A percentile compares a stretch with the other conserved stretches of the same genome.
phyloP scores from a whole-genome alignment of 2,797 vertebrate species.

The Chaetodon trifasciatus region DNA sequence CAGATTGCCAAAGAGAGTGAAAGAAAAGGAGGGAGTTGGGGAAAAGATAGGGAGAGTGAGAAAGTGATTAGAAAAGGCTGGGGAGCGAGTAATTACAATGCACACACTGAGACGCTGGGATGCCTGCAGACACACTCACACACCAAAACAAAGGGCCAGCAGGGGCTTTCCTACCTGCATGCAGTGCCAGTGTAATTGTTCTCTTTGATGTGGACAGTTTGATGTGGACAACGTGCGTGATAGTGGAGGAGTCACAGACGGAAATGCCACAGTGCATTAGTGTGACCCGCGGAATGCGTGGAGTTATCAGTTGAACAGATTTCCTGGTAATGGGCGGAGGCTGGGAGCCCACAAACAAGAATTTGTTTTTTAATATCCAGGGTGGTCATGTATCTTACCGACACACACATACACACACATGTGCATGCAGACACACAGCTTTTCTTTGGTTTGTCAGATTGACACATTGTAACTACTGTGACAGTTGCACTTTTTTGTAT shows the following conservation, averaged over 20 bases:
- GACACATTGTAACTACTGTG: neutral
- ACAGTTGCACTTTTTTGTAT: neutral
- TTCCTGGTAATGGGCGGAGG: constrained; percentile 51
- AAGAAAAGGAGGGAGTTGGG: constrained; percentile 48
- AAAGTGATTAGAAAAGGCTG: constrained; percentile 38
- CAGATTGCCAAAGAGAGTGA: constrained; percentile 71
- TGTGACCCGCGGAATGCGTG: constrained; percentile 53
- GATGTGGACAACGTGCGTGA: constrained; percentile 30
- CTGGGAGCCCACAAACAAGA: constrained; percentile 44
- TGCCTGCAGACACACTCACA: neutral
- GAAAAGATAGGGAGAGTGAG: constrained; percentile 55
- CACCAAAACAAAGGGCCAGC: constrained; percentile 12
- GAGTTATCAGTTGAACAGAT: constrained; percentile 57
- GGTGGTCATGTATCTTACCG: constrained; percentile 32
- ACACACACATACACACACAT: constrained; percentile 29
- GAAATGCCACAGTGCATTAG: constrained; percentile 50
- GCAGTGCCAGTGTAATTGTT: neutral
- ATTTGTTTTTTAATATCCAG: constrained; percentile 45
- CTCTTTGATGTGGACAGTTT: constrained; percentile 22
- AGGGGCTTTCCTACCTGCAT: neutral
- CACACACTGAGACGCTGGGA: neutral
- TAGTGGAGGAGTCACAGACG: constrained; percentile 24
- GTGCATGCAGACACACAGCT: neutral
- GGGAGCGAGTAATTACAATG: constrained; percentile 15
- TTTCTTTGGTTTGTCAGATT: neutral